These are phyloP conservation scores for Rhyacophila evoluta DNA, from an alignment of 2,888 invertebrate species.

Conservation along the genomic window DNA sequence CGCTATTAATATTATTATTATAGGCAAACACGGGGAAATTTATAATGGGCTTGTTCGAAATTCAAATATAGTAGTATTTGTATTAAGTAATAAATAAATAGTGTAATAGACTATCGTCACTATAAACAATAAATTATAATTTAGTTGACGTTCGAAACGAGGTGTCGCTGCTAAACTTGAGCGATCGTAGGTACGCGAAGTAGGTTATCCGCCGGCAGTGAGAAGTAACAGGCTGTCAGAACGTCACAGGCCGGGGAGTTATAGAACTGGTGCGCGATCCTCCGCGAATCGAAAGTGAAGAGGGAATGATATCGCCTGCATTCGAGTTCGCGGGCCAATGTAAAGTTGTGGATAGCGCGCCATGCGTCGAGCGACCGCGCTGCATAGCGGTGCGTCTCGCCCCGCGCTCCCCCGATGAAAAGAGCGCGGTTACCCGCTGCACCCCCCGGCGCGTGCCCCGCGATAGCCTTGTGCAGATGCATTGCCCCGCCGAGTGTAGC, in stretches of 20 bases:
- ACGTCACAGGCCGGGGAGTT: not conserved
- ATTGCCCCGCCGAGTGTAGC: conserved; percentile 39
- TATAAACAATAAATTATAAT: no score
- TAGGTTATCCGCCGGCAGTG: not conserved
- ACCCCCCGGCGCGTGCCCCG: conserved; percentile 33
- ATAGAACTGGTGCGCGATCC: not conserved
- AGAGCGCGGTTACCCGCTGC: not conserved
- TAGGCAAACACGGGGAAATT: no score
- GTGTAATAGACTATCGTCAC: no score
- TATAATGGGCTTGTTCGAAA: no score
- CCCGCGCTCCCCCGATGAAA: conserved; percentile 6
- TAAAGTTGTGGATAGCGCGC: not conserved
- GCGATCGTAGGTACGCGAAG: not conserved
- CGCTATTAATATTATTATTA: no score
- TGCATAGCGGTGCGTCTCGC: not conserved
- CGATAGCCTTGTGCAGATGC: conserved; percentile 50
- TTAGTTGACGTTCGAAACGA: not conserved
- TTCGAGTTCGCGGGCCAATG: conserved; percentile 1
- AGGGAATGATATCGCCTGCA: conserved; percentile 15
- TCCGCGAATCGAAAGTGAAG: conserved; percentile 21
- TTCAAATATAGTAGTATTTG: no score
- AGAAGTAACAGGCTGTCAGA: no score
- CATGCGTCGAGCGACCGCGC: conserved; percentile 19
- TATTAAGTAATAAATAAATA: no score
- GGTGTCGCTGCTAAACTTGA: not conserved